These are phyloP conservation scores for Drosophila prosaltans DNA, from an alignment of 1,140 invertebrate species.

Conservation along the genomic window DNA sequence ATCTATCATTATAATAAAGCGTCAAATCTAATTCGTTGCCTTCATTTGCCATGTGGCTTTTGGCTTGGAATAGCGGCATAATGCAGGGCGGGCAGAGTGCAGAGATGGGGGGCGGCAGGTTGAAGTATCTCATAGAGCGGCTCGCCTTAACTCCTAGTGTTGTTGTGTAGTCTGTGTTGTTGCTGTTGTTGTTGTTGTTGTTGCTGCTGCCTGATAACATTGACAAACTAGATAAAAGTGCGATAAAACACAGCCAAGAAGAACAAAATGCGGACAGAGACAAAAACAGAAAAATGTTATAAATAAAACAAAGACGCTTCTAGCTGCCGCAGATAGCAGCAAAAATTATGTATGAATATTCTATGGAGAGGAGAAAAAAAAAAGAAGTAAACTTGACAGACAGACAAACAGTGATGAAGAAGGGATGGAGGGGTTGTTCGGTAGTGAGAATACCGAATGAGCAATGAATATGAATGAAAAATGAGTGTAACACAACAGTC, in stretches of 20 bases:
- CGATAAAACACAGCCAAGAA: constrained; percentile 67
- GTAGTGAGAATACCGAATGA: not conserved
- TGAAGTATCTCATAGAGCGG: not conserved
- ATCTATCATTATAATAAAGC: constrained; percentile 81
- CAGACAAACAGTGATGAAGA: not conserved
- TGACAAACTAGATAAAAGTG: constrained; percentile 80
- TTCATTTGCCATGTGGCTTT: constrained; percentile 54
- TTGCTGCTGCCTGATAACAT: constrained; percentile 60
- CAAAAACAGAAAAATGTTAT: constrained; percentile 54
- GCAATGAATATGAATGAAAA: constrained; percentile 73
- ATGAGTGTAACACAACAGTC: not conserved
- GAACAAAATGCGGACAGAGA: constrained; percentile 54
- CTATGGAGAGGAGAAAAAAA: constrained; percentile 31
- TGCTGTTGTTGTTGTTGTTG: constrained; percentile 19
- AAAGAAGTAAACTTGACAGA: constrained; percentile 17
- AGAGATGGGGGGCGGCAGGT: constrained; percentile 13
- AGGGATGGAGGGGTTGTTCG: not conserved
- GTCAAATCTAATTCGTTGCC: constrained; percentile 77
- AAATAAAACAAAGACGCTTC: constrained; percentile 62
- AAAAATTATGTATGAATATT: constrained; percentile 64
- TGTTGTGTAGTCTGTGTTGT: not conserved
- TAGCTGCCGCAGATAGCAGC: constrained; percentile 11
- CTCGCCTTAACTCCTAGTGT: constrained; percentile 15
- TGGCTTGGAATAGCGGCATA: not conserved
- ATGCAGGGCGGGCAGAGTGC: not conserved